phyloP scores from a whole-genome alignment of 1,140 invertebrate genomes.

The Sinella curviseta region DNA sequence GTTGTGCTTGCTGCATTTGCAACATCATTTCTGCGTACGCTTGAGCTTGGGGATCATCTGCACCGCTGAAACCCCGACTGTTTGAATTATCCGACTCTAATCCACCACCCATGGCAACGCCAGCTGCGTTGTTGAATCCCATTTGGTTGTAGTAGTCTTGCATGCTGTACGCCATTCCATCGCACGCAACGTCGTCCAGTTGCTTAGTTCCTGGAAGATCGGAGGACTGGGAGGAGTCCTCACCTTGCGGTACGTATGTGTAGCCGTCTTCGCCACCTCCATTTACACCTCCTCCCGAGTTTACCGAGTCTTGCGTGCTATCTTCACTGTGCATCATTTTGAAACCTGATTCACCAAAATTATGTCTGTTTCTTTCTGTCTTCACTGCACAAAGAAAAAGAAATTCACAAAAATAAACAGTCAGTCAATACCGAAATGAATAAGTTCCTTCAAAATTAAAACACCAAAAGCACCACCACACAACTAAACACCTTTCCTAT shows the following conservation, averaged over 20 bases:
- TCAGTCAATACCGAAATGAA: no score
- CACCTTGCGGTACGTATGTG: background rate
- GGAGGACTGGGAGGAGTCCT: constrained; percentile 1
- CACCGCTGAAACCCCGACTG: background rate
- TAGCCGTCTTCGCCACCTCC: background rate
- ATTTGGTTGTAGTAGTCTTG: constrained; percentile 22
- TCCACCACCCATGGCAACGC: constrained; percentile 14
- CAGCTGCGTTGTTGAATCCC: background rate
- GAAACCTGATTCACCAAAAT: no score
- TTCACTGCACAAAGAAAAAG: no score
- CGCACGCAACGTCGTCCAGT: background rate
- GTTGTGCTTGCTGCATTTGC: constrained; percentile 6
- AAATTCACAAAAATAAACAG: no score
- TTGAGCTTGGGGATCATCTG: background rate
- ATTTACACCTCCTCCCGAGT: background rate
- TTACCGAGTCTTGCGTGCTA: background rate
- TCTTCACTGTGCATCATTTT: constrained; percentile 11
- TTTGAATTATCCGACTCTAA: constrained; percentile 17
- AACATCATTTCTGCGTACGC: constrained; percentile 9
- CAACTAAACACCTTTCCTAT: no score
- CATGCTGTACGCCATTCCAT: background rate
- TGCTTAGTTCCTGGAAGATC: background rate
- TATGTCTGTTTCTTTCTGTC: no score
- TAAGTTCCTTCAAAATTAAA: no score
- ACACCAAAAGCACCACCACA: no score